Evolutionary conservation across 2,797 vertebrate species (phyloP), one percentile per base, ranked within the genome.

Genomic region (Adrianichthys oophorus): DNA sequence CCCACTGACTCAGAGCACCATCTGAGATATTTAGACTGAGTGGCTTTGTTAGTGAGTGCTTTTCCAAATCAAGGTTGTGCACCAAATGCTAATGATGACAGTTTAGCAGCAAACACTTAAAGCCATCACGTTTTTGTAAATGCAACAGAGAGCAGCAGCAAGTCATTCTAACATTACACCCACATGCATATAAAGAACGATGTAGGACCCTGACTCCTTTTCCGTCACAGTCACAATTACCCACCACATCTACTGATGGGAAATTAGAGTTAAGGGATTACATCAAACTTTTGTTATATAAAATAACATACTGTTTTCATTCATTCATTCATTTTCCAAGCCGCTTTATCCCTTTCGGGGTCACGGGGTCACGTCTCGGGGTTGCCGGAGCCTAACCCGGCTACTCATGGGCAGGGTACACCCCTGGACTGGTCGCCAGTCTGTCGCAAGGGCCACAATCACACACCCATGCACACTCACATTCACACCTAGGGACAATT

Each of bases 61-160:
- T 72, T 71, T 79, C 76, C 79, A 58, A 48, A 75, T 68, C 76
- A 69, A 70, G 68, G 62, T 65, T 57, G 53, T 58, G 64, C 75
- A 83, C 79, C 85, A 85, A 86, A 79, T 56, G 69, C 72, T 78
- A 80, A 86, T 82, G 83, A 74, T 80, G 80, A 80, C 68, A 67
- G 65, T 71, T 81, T 76, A 46, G 84, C 78, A 78, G 82, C 74
- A 49, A 74, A 70, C 64, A 71, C 65, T 70, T 65, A 76, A 66
- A 80, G 56, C 62, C 73, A 59, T 67, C 78, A 84, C 85, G 85
- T 85, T 79, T 82, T 72, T 78, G 70, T 62, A 42, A 64, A 32
- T 53, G 73, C 81, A 76, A 75, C 62, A 80, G 76, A 76, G 60
- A 66, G 62, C 69, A 67, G 48, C 72, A 47, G 74, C 69, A 60